Evolutionary conservation across 2,797 vertebrate species (phyloP), one percentile per base, ranked within the genome.

Genomic region (Neopelma chrysocephalum): DNA sequence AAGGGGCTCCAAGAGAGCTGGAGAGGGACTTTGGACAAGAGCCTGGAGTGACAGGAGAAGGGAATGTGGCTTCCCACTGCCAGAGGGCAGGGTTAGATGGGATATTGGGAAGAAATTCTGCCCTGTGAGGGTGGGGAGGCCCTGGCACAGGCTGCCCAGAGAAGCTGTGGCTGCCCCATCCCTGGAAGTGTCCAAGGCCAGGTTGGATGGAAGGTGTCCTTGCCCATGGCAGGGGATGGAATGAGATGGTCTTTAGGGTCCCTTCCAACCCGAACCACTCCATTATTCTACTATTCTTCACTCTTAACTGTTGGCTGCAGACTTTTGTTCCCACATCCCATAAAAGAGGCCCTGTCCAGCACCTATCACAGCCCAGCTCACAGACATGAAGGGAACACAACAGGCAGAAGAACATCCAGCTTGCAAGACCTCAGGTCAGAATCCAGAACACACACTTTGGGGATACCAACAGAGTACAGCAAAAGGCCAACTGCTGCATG

Each of bases 321-420:
- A 40, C 12, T 48, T 45, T 3, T 9, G 42, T 19, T 31, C 53
- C 40, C 38, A 0, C 12, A 5, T 16, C 25, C 50, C 1, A 16
- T 7, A 8, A 2, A 53, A 27, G 10, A 22, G n/a, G 38, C 50
- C 6, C 25, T 5, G 14, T 0, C 38, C 73, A 53, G 47, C 47
- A 12, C 40, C 34, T 2, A 2, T 1, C 23, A 6, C 9, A 56
- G 38, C 8, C 42, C 48, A 5, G 4, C 53, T 16, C 7, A 4
- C 19, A n/a, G 54, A 13, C 20, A 8, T 21, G 31, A 25, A 64
- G 16, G 36, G 73, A 54, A 42, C 1, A 11, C 42, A 34, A 12
- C 32, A 13, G 26, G 29, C 14, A 62, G 36, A 70, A 54, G 20
- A 48, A 64, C 1, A 34, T 2, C 22, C 38, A 66, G 40, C 54